Evolutionary conservation across 37 sponge, comb jelly and placozoan genomes (phyloP), one percentile per base, ranked within the genome.

Genomic region (Bolinopsis microptera): DNA sequence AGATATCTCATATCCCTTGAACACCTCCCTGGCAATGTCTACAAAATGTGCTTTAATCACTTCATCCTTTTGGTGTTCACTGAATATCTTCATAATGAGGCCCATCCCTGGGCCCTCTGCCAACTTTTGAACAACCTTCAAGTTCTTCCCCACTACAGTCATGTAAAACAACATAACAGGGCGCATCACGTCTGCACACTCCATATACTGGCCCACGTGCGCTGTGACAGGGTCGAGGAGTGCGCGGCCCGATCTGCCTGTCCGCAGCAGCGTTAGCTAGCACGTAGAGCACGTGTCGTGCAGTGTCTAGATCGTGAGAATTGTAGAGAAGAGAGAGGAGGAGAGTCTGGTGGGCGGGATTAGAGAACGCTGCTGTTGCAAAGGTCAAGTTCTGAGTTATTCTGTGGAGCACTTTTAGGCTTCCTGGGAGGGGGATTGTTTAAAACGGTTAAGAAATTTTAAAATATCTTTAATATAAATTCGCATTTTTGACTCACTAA

Each of bases 151-250:
- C 28, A 86, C 61, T 28, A 41, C 18, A 9, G 61, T 86, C 1
- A 40, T 27, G 61, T 86, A 86, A 25, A 86, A 39, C 61, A 86
- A 48, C 90, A 86, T 39, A 30, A 41, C 90, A 28, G 90, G 61
- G 3, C 90, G 41, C 90, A 86, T 86, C 36, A 86, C 36, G 36
- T 86, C 90, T 0, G 61, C 36, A 30, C 90, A 86, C 61, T 86
- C 35, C 41, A 86, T 86, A 30, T 39, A 86, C 90, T 86, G 32
- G 61, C 61, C 61, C 25, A 86, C 61, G 23, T 41, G 41, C 26
- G 61, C 90, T 9, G 90, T 41, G 25, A 86, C 23, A 24, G 90
- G 90, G 61, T 86, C 90, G 61, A 86, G 41, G 27, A 86, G 61
- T 0, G 1, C 26, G 30, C 90, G 90, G 83, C n/a, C 90, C 41